Evolutionary conservation across 2,113 vertebrate genomes (phyloP).

Genomic region (Neotragus moschatus): DNA sequence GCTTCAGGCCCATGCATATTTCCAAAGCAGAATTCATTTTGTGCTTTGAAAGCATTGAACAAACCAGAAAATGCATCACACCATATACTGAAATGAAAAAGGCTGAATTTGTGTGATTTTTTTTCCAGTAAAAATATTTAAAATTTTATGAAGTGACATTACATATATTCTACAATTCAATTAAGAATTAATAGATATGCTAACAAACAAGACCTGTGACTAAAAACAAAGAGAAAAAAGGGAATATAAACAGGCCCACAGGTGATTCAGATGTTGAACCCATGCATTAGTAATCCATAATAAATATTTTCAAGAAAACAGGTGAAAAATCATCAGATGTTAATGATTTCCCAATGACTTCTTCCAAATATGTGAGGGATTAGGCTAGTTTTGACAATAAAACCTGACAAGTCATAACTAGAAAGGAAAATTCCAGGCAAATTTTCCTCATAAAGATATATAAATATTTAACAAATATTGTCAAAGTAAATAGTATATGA

Average conservation of each 20-base stretch:
- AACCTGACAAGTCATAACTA: background rate
- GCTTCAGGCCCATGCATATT: background rate
- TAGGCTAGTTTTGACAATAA: background rate
- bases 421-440: background rate
- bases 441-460: background rate
- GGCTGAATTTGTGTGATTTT: background rate
- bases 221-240: background rate
- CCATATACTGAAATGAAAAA: background rate
- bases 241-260: background rate
- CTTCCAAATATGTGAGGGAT: background rate
- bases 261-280: background rate
- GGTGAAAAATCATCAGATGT: background rate
- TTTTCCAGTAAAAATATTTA: background rate
- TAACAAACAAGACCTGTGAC: background rate
- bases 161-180: background rate
- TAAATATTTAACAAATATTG: background rate
- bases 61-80: slow-evolving; percentile 67
- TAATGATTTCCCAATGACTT: background rate
- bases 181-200: background rate
- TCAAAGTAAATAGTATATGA: background rate
- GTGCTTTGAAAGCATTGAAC: slow-evolving; percentile 73
- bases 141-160: slow-evolving; percentile 1
- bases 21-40: slow-evolving; percentile 35
- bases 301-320: background rate
- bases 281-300: background rate